Evolutionary conservation across 2,113 vertebrate species (phyloP), one percentile per base, ranked within the genome.

Genomic region (Alethe diademata): DNA sequence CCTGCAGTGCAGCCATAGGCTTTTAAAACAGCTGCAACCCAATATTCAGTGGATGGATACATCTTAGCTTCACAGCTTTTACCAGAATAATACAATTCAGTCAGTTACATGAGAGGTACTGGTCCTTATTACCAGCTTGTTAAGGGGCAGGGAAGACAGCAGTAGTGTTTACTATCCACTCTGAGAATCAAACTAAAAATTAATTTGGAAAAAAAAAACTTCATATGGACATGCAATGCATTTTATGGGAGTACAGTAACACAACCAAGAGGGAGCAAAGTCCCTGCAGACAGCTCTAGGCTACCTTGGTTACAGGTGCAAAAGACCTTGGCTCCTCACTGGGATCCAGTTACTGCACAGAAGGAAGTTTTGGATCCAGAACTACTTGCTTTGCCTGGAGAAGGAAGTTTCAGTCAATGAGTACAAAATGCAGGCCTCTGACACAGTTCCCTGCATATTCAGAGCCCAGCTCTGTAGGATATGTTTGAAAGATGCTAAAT

Each of bases 181-280:
- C 28, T 56, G 14, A 61, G 26, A 72, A 47, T 31, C n/a, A 67
- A 75, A 71, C 14, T 40, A 45, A 40, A 45, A 83, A 69, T 29
- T 45, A 51, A n/a, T 61, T 73, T 79, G 67, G 58, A 70, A 57
- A 13, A 36, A 13, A 36, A 53, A 88, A 40, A 26, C 35, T 8
- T 88, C 0, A 0, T 22, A 40, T 0, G 1, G n/a, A 53, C 53
- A 62, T 1, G 11, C 19, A 79, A 16, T 31, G 11, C 9, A 20
- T 79, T 86, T 69, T 82, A n/a, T 53, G 28, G 58, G 23, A 73
- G n/a, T 25, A 43, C 67, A 23, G 0, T 11, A 61, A 75, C 8
- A 25, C 0, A 6, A 64, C 4, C 43, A 79, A 57, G 36, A 72
- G 29, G 38, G 19, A 76, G 58, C 50, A 76, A 69, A 92, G 75